Evolutionary conservation across 2,888 invertebrate species (phyloP).

Genomic region (Parnassius orleans): DNA sequence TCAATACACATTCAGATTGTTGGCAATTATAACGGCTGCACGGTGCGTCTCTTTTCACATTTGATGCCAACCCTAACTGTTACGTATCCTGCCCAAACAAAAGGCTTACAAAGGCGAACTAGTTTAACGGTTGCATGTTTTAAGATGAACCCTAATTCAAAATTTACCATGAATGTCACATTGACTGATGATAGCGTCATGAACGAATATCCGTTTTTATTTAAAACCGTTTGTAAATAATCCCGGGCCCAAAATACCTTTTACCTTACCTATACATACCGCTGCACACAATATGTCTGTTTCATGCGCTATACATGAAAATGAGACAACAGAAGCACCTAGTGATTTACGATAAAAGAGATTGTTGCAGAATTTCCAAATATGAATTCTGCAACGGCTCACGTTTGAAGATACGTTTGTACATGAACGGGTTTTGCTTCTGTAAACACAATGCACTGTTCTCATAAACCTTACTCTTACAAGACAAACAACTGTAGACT

Average conservation of each 20-base stretch:
- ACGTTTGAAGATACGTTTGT: background rate
- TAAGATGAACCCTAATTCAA: constrained; percentile 36
- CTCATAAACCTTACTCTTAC: constrained; percentile 50
- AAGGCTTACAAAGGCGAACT: constrained; percentile 49
- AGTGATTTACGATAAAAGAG: background rate
- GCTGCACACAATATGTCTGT: too few species aligned
- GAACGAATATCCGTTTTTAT: too few species aligned
- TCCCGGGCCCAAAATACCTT: too few species aligned
- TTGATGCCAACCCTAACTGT: constrained; percentile 64
- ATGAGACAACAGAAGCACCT: background rate
- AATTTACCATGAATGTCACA: background rate
- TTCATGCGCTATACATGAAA: background rate
- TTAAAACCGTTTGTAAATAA: too few species aligned
- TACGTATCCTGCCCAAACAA: constrained; percentile 44
- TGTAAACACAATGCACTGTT: constrained; percentile 31
- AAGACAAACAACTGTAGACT: constrained; percentile 59
- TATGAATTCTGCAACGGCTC: constrained; percentile 8
- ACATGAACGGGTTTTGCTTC: constrained; percentile 1
- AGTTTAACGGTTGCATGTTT: constrained; percentile 57
- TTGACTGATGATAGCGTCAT: too few species aligned
- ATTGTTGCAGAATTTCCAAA: background rate
- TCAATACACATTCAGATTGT: constrained; percentile 32
- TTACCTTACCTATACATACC: too few species aligned
- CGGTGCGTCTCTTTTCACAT: constrained; percentile 39
- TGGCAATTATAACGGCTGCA: constrained; percentile 44